Base-by-base conservation (phyloP, 1,140 invertebrate genomes). In the Ceratina australensis region DNA sequence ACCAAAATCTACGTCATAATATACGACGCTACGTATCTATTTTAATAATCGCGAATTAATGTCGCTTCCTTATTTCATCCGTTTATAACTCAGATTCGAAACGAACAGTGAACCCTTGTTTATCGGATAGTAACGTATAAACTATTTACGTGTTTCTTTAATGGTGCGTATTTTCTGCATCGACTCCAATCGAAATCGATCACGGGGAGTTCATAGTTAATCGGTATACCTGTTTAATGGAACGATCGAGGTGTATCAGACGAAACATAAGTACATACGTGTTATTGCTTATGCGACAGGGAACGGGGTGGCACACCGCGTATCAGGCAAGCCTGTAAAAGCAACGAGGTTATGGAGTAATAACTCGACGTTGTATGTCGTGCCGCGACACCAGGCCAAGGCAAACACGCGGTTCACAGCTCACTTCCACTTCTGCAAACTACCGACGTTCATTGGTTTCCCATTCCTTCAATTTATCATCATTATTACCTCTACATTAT, bases 291-390 rank as follows among this genome's bases (percentile, higher is more conserved):
- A 76, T 74, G 68, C 75, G 33, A 2, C 72, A 72, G 60, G 49
- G 15, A 16, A 54, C 16, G 52, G 16, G n/a, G 52, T 15, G 33
- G 5, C 5, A 42, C 33, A 42, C 7, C 59, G 54, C 68, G 66
- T 77, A 61, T 26, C 22, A 50, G 22, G 61, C 76, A 64, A 15
- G 60, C 61, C 65, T 66, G 65, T 84, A 85, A 85, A 85, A 83
- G 79, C 79, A 79, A 79, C 73, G 82, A 42, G 72, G 77, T 83
- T 85, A 83, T 81, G 72, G 76, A 81, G 81, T 81, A 85, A 84
- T 84, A 85, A 85, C 77, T 77, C 68, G 47, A 4, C 49, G 65
- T n/a, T 69, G 75, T 57, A 33, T 24, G 42, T 54, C 47, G 56
- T 50, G 28, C 3, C 50, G 52, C 52, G 52, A 52, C 50, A 56